Base-by-base conservation (phyloP, 2,888 invertebrate genomes). In the Ormia ochracea region DNA sequence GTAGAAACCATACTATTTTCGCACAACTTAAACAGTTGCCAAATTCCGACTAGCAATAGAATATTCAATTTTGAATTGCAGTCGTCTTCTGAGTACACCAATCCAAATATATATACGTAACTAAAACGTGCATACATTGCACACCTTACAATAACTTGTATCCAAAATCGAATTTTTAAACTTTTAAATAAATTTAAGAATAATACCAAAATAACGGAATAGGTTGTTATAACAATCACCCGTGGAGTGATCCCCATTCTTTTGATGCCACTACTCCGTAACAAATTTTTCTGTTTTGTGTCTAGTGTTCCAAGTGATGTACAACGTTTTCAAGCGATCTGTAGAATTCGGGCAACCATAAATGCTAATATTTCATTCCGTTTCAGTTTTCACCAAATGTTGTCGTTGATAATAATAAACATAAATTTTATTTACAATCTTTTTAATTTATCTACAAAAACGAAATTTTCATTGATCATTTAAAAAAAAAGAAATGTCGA, bases 371-470 rank as follows among this genome's bases (percentile, higher is more conserved):
- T 19, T 45, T 26, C 9, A 26, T 69, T 19, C n/a, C 14, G 19
- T 45, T 54, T n/a, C 9, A 54, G 31, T 43, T 61, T 72, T 59
- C 43, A 31, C 59, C 10, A 43, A 52, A 45, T n/a, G n/a, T 48
- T 28, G 36, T 58, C 50, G 23, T 38, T 74, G 48, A 58, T 58
- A 23, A n/a, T 31, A 43, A 74, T 26, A 36, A 19, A 56, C 72
- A 80, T 80, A 80, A 80, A 80, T 80, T 76, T 76, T 72, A 63
- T 80, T 80, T 72, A 72, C 66, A 72, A 72, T 76, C 76, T 69
- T 36, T 56, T 72, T 68, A 76, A 80, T 73, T 80, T 80, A 80
- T 80, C 80, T 68, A 50, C 45, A 68, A 68, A 76, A 74, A 74
- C 50, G 41, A 66, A 74, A 68, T 68, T 76, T 80, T 80, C 68